A percentile compares a stretch with the other conserved stretches of the same genome.
These are phyloP conservation scores for Gambusia holbrooki DNA, from an alignment of 2,113 vertebrate genomes.

Conservation along the genomic window DNA sequence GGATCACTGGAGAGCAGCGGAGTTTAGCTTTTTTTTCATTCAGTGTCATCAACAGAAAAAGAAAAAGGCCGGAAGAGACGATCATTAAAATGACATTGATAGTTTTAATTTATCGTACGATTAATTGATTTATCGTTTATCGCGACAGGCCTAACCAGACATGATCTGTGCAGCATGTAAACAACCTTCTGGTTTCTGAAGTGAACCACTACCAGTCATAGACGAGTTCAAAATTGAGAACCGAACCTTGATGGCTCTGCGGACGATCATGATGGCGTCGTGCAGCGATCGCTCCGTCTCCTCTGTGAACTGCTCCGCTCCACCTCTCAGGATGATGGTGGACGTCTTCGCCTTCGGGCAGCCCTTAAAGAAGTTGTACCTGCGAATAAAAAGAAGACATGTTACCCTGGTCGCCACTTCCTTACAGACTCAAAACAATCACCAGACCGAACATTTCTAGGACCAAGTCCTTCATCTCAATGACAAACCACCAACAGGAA, in stretches of 20 bases:
- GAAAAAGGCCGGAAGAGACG: too few species aligned
- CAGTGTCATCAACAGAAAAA: too few species aligned
- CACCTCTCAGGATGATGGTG: constrained; percentile 94
- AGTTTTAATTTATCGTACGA: too few species aligned
- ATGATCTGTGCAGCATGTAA: background rate
- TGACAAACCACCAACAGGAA: too few species aligned
- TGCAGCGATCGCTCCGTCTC: constrained; percentile 97
- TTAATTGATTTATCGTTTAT: too few species aligned
- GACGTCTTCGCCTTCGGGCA: constrained; percentile 95
- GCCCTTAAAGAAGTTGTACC: constrained; percentile 96
- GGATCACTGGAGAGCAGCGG: too few species aligned
- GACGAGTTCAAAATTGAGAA: rapidly evolving
- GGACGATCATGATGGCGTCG: constrained; percentile 98
- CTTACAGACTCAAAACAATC: too few species aligned
- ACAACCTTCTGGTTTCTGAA: too few species aligned
- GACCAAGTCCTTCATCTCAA: too few species aligned
- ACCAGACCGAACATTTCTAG: background rate
- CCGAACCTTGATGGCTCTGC: constrained; percentile 94
- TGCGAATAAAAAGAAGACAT: constrained; percentile 48
- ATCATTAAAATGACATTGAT: too few species aligned
- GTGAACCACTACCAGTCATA: background rate
- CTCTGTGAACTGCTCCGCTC: constrained; percentile 97
- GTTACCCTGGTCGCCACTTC: too few species aligned
- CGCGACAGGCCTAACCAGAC: background rate
- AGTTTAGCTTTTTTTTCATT: too few species aligned